phyloP scores from a whole-genome alignment of 2,113 vertebrate species.

The Nyctibius bracteatus region DNA sequence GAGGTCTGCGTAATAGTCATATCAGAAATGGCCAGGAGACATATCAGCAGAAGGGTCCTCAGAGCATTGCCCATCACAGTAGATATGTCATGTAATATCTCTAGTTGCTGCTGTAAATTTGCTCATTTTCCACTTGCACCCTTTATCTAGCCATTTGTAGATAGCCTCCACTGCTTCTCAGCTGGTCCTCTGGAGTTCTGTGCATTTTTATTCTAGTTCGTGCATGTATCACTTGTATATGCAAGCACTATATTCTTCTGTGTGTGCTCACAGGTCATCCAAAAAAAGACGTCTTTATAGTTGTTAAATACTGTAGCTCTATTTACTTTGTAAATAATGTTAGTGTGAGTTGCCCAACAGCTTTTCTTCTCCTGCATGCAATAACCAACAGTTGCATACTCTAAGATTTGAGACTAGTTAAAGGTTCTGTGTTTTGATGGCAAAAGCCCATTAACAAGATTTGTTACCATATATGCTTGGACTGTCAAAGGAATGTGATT shows the following conservation, averaged over 20 bases:
- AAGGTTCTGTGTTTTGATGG: background rate
- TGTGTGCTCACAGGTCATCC: background rate
- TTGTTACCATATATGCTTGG: background rate
- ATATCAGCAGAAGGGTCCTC: background rate
- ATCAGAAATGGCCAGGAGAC: background rate
- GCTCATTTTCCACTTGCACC: background rate
- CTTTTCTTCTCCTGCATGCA: background rate
- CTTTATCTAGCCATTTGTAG: background rate
- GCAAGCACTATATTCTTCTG: background rate
- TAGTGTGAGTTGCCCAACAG: background rate
- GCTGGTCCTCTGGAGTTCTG: background rate
- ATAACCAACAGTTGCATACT: background rate
- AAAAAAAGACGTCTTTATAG: background rate
- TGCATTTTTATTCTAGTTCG: background rate
- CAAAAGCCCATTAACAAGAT: background rate
- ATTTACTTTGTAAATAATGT: background rate
- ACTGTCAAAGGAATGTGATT: background rate
- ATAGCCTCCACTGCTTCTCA: background rate
- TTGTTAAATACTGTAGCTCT: background rate
- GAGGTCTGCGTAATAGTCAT: fast-evolving
- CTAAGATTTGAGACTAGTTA: background rate
- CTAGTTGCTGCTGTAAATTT: background rate
- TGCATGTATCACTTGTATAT: background rate
- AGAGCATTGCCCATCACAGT: background rate
- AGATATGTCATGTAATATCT: background rate